These are phyloP conservation scores for Mobula birostris DNA, from an alignment of 2,113 vertebrate genomes.

Conservation along the genomic window DNA sequence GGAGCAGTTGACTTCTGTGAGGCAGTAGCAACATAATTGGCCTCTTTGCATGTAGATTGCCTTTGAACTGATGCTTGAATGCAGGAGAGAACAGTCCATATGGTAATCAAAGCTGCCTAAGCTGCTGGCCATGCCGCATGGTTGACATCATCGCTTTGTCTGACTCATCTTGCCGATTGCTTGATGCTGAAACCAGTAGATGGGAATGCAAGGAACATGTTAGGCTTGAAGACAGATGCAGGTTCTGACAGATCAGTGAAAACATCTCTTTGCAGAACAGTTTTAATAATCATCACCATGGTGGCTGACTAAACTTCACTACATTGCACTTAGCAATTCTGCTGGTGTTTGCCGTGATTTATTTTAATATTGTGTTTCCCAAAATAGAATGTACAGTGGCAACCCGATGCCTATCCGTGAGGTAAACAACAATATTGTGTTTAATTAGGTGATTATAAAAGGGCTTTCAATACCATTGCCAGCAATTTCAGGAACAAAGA, in stretches of 20 bases:
- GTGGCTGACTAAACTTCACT: background rate
- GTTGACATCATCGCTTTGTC: background rate
- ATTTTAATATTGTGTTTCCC: background rate
- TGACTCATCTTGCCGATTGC: conserved; percentile 18
- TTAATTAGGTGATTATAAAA: background rate
- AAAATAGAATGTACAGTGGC: background rate
- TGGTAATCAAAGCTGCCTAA: background rate
- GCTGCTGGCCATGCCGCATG: background rate
- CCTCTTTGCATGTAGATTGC: conserved; percentile 9
- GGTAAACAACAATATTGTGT: background rate
- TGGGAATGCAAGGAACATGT: background rate
- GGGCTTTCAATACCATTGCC: background rate
- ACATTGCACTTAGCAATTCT: background rate
- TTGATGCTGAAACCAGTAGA: conserved; percentile 15
- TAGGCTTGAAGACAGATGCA: background rate
- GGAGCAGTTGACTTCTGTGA: background rate
- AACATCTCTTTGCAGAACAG: background rate
- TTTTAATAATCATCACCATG: background rate
- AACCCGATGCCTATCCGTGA: no score
- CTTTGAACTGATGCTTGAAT: conserved; percentile 30
- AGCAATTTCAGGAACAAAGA: background rate
- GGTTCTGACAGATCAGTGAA: background rate
- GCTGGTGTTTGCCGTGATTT: background rate
- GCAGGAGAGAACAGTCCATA: background rate
- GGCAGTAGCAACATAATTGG: background rate